Evolutionary conservation across 2,888 invertebrate genomes (phyloP).

Genomic region (Galerucella nymphaeae): DNA sequence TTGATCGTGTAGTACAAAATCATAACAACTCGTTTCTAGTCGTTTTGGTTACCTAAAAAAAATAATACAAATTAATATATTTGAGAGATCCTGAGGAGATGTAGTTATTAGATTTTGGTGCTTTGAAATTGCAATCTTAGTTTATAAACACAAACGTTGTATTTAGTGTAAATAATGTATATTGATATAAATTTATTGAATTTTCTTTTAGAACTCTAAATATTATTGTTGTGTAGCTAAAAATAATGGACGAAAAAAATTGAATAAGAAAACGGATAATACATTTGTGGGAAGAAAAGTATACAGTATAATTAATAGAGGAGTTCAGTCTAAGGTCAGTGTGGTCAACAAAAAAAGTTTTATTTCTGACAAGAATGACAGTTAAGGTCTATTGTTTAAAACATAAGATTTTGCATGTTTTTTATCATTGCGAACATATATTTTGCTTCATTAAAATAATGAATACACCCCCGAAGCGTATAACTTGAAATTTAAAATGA

Average conservation of each 20-base stretch:
- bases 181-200: neutral
- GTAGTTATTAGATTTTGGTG: neutral
- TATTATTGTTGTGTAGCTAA: neutral
- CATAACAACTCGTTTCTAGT: neutral
- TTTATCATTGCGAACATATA: no score
- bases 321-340: no score
- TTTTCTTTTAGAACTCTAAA: neutral
- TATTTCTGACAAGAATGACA: no score
- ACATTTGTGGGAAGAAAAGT: neutral
- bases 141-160: neutral
- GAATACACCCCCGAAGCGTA: no score
- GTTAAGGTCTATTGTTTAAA: no score
- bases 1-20: no score
- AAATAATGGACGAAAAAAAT: neutral
- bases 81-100: neutral
- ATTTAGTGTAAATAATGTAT: neutral
- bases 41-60: slow-evolving; percentile 2
- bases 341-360: no score
- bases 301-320: neutral
- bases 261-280: neutral
- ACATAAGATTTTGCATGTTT: no score
- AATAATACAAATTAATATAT: neutral
- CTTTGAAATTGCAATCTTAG: neutral
- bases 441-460: no score
- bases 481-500: no score